phyloP scores from a whole-genome alignment of 2,113 vertebrate genomes.

The Thomomys bottae region DNA sequence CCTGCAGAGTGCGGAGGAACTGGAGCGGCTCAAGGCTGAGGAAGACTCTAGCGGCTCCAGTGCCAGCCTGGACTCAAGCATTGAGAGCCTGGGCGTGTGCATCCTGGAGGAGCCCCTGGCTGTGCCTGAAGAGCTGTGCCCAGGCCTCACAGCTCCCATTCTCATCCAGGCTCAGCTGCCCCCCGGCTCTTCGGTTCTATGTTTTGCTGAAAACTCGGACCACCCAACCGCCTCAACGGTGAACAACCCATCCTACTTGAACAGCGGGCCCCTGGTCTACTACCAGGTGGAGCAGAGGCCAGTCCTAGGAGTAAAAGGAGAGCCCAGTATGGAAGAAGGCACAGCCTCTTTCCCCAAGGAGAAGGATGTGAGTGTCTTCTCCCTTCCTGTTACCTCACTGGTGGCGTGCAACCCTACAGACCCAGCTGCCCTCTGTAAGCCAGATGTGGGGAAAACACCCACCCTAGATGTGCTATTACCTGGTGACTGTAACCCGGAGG shows the following conservation, averaged over 20 bases:
- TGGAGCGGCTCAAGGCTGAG: slow-evolving; percentile 91
- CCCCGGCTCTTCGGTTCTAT: slow-evolving; percentile 90
- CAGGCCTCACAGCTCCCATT: slow-evolving; percentile 83
- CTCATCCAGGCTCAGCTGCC: slow-evolving; percentile 93
- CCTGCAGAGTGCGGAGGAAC: slow-evolving; percentile 95
- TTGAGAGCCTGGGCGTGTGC: slow-evolving; percentile 88
- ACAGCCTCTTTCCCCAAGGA: slow-evolving; percentile 67
- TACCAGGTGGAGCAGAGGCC: slow-evolving; percentile 90
- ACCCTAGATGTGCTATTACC: slow-evolving; percentile 49
- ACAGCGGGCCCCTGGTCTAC: slow-evolving; percentile 89
- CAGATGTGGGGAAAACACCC: slow-evolving; percentile 59
- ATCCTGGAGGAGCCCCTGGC: slow-evolving; percentile 88
- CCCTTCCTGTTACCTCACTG: slow-evolving; percentile 78
- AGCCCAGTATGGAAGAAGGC: background rate
- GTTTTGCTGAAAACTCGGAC: slow-evolving; percentile 88
- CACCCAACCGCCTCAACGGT: slow-evolving; percentile 76
- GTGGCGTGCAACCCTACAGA: slow-evolving; percentile 78
- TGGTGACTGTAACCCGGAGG: slow-evolving; percentile 14
- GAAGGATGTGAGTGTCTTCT: slow-evolving; percentile 78
- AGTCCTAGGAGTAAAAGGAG: slow-evolving; percentile 75
- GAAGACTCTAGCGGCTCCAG: slow-evolving; percentile 89
- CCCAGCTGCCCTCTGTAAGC: slow-evolving; percentile 60
- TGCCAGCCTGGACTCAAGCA: slow-evolving; percentile 83
- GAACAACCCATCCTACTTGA: slow-evolving; percentile 86
- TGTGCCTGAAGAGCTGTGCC: slow-evolving; percentile 80